phyloP scores from a whole-genome alignment of 2,797 vertebrate species.

The Myotis findleyi region DNA sequence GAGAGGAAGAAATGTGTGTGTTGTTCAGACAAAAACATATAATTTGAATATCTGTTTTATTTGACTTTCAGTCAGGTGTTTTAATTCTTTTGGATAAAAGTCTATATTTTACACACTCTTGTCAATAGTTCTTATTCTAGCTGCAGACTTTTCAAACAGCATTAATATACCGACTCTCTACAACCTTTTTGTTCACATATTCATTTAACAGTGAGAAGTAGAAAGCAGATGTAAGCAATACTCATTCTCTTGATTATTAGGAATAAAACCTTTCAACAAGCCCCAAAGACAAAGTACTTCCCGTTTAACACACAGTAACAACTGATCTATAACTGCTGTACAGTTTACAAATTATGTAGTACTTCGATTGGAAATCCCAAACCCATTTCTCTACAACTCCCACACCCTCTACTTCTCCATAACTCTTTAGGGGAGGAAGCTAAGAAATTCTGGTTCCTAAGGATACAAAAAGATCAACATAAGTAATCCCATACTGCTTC shows the following conservation, averaged over 20 bases:
- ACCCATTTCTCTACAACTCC: not conserved
- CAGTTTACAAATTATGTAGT: not conserved
- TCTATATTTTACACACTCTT: not conserved
- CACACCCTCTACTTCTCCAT: not conserved
- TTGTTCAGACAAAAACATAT: not conserved
- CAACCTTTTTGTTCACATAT: not conserved
- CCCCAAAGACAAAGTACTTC: not conserved
- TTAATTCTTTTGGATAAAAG: constrained; percentile 39
- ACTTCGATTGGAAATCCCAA: constrained; percentile 3
- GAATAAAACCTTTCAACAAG: not conserved
- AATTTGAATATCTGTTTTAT: not conserved
- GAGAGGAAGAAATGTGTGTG: not conserved
- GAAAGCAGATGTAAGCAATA: not conserved
- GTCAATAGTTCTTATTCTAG: not conserved
- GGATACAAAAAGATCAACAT: not conserved
- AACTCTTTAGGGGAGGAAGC: not conserved
- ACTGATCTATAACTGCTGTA: not conserved
- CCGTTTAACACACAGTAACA: not conserved
- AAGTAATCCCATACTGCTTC: not conserved
- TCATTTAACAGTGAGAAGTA: constrained; percentile 27
- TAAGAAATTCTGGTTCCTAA: constrained; percentile 5
- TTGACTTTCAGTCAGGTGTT: not conserved
- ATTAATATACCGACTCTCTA: not conserved
- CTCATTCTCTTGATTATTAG: not conserved
- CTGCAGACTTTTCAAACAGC: not conserved